Base-by-base conservation (phyloP, 2,888 invertebrate genomes). In the Byasa hedistus region DNA sequence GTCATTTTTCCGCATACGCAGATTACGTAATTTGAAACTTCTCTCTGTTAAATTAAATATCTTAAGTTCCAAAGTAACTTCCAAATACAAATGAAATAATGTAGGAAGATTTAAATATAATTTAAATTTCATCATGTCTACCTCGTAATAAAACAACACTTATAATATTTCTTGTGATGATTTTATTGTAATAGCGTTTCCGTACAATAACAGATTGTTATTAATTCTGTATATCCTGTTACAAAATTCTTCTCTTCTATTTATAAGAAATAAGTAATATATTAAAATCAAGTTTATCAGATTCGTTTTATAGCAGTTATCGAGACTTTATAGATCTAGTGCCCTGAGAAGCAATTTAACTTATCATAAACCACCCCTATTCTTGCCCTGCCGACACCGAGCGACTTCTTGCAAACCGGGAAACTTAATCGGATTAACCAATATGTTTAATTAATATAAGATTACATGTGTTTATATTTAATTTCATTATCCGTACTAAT, bases 301-400 rank as follows among this genome's bases (percentile, higher is more conserved):
- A 32, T 57, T 57, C 21, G 10, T 48, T 27, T 56, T 24, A 24
- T 48, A 22, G n/a, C 21, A 8, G 32, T 57, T 21, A 57, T 32
- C 51, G 57, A 57, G 21, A 48, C 48, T 27, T 57, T 21, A 15
- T 32, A 57, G 48, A 57, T 48, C 52, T 22, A 57, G 57, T 51
- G 57, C 51, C 19, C 57, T 52, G 63, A 57, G 32, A 64, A 64
- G 51, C 48, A 64, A 57, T 57, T 64, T 57, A 57, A 64, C 32
- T 51, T 57, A 36, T 36, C 51, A 23, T 54, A 23, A 64, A 23
- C 52, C 58, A 24, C 58, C 52, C 57, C 58, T 44, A 62, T 27
- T 39, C 39, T 55, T 12, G 7, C 12, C 55, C 19, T 23, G 44
- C 19, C 27, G 44, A 27, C 44, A 23, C 22, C 23, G 17, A 56